Conservation (phyloP, 2,113 vertebrate species). For the Brachypteracias leptosomus region DNA sequence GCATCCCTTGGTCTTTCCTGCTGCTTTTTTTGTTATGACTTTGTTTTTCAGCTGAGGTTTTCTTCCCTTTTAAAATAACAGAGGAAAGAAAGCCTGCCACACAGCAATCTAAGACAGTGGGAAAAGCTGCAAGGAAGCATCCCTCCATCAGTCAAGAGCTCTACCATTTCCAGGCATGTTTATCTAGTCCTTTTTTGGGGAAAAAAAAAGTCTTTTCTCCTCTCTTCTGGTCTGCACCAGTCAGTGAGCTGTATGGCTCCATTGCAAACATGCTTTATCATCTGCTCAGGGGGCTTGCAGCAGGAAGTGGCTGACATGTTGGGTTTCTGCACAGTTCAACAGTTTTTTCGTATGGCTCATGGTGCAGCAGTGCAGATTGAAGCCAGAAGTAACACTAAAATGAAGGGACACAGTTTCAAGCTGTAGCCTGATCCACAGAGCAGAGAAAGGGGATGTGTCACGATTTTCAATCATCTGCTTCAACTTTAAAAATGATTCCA, state of each 20-base stretch:
- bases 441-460: constrained; percentile 9
- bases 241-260: neutral
- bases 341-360: constrained; percentile 30
- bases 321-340: constrained; percentile 35
- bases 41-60: neutral
- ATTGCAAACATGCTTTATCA: neutral
- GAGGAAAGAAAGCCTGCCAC: neutral
- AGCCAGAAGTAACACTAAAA: constrained; percentile 54
- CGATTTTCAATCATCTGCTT: constrained; percentile 53
- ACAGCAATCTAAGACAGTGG: neutral
- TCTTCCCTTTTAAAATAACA: neutral
- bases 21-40: neutral
- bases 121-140: neutral
- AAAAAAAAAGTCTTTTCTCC: neutral
- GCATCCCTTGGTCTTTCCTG: neutral
- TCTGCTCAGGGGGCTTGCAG: neutral
- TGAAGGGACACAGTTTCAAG: constrained; percentile 19
- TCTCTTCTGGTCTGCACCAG: neutral
- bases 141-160: neutral
- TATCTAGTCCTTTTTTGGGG: neutral
- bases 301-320: neutral
- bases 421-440: constrained; percentile 5
- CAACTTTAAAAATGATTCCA: constrained; percentile 42
- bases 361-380: constrained; percentile 30
- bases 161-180: neutral